Conservation (phyloP, 2,888 invertebrate genomes). For the Cactoblastis cactorum region DNA sequence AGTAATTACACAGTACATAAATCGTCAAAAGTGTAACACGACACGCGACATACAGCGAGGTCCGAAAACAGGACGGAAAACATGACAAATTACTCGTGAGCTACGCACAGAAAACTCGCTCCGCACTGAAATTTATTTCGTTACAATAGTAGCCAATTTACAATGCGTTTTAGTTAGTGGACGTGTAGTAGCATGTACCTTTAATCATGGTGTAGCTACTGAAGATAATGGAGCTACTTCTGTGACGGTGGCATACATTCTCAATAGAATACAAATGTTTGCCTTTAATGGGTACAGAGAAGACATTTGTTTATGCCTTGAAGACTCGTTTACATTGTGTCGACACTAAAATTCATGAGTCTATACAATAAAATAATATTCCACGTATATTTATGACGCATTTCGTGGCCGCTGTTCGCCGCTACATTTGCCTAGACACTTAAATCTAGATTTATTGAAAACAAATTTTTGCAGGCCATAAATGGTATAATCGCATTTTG, state of each 20-base stretch:
- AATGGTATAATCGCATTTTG: too few relatives aligned
- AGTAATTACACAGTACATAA: neutral
- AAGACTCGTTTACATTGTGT: neutral
- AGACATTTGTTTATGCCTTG: neutral
- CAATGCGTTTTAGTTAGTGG: neutral
- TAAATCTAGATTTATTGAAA: too few relatives aligned
- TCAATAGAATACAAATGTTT: neutral
- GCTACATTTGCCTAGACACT: too few relatives aligned
- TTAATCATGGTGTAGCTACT: neutral
- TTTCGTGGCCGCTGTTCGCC: too few relatives aligned
- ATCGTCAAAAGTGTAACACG: neutral
- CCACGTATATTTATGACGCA: too few relatives aligned
- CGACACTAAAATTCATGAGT: too few relatives aligned
- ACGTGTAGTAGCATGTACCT: neutral
- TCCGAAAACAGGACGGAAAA: neutral
- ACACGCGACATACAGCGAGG: neutral
- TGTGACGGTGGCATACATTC: constrained; percentile 1
- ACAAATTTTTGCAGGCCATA: too few relatives aligned
- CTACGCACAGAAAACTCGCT: neutral
- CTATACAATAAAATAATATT: too few relatives aligned
- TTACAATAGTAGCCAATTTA: neutral
- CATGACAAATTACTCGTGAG: neutral
- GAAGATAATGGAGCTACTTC: neutral
- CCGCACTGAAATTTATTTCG: neutral
- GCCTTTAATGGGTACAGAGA: neutral